Percentiles rank a stretch among this genome's conserved stretches.
Evolutionary conservation across 2,113 vertebrate species (phyloP).

Genomic region (Taxidea taxus): DNA sequence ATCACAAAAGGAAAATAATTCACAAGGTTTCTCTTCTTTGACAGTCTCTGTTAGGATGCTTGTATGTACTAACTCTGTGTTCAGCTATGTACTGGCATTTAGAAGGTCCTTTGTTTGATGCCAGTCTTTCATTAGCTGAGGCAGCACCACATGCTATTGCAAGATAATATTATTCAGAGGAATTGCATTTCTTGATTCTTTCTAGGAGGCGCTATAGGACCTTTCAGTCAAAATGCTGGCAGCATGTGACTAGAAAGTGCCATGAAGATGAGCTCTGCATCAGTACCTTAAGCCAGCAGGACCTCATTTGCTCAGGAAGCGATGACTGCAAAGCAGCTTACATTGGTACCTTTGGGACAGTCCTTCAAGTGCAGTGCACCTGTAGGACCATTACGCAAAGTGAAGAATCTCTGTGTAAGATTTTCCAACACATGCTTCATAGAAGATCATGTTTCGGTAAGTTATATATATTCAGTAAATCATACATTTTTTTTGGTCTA

Average conservation of each 20-base stretch:
- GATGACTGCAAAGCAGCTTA: slow-evolving; percentile 89
- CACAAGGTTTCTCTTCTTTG: neutral
- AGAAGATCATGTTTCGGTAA: slow-evolving; percentile 88
- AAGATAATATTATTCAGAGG: neutral
- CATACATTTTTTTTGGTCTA: neutral
- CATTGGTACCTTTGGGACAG: slow-evolving; percentile 85
- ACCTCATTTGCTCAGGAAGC: slow-evolving; percentile 81
- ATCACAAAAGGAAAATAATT: neutral
- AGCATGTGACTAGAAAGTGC: slow-evolving; percentile 75
- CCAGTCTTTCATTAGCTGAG: neutral
- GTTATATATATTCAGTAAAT: slow-evolving; percentile 46
- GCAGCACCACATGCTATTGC: neutral
- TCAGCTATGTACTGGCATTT: neutral
- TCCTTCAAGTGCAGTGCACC: slow-evolving; percentile 86
- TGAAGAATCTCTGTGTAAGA: slow-evolving; percentile 82
- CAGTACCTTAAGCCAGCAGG: slow-evolving; percentile 76
- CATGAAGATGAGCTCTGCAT: slow-evolving; percentile 81
- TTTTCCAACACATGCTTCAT: slow-evolving; percentile 87
- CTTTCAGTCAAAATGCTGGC: slow-evolving; percentile 89
- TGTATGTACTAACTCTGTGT: neutral
- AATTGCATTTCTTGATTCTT: neutral
- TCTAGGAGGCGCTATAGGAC: slow-evolving; percentile 82
- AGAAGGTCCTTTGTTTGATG: neutral
- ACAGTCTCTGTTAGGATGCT: neutral
- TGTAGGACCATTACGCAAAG: slow-evolving; percentile 77